A percentile compares a stretch with the other conserved stretches of the same genome.
Conservation (phyloP, 2,113 vertebrate genomes). For the Eurystomus gularis region DNA sequence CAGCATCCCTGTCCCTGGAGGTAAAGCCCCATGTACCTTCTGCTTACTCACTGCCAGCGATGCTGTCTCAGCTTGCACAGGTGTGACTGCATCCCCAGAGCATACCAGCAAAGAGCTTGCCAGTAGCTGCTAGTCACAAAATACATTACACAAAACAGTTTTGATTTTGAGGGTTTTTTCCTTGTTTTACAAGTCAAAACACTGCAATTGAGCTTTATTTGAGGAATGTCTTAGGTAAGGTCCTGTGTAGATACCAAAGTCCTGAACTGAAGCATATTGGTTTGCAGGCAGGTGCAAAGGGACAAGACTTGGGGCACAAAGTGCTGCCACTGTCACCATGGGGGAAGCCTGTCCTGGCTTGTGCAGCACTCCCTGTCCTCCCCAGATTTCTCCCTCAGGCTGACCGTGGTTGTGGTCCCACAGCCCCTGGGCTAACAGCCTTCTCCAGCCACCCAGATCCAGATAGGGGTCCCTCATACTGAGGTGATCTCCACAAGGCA, state of each 20-base stretch:
- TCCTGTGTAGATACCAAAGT: background rate
- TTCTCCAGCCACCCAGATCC: background rate
- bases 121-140: background rate
- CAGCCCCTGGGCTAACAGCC: background rate
- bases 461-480: background rate
- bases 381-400: rapidly evolving
- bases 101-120: background rate
- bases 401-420: background rate
- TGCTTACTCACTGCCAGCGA: background rate
- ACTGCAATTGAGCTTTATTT: background rate
- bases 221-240: background rate
- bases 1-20: rapidly evolving
- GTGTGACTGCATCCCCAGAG: background rate
- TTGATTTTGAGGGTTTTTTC: background rate
- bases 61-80: background rate
- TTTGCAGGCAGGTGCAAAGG: background rate
- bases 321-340: rapidly evolving
- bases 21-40: background rate
- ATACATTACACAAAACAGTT: background rate
- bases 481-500: background rate
- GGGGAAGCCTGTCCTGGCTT: background rate
- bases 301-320: too few species aligned
- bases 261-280: background rate
- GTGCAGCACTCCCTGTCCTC: background rate
- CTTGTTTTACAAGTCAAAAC: background rate